These are phyloP conservation scores for Anguilla obscura DNA, from an alignment of 2,797 vertebrate genomes.

Conservation along the genomic window DNA sequence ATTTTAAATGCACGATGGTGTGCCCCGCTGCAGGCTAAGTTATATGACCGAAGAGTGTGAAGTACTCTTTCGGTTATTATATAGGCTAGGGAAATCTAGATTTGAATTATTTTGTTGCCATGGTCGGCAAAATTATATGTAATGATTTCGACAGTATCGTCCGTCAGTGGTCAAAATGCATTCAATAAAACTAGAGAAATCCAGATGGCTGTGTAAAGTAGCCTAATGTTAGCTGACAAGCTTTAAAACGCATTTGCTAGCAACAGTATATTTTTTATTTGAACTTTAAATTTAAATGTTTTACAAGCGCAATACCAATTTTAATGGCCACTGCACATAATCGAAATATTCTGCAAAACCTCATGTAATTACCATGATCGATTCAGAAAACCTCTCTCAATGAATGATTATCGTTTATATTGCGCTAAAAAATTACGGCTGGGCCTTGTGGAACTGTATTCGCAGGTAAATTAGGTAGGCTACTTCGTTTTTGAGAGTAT, in stretches of 20 bases:
- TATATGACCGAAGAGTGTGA: slow-evolving; percentile 9
- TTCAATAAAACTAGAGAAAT: background rate
- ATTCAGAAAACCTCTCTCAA: background rate
- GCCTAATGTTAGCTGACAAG: background rate
- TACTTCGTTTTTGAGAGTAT: background rate
- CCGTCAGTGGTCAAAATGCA: background rate
- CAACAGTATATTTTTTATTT: too few relatives aligned
- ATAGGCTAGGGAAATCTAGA: background rate
- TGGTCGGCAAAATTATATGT: background rate
- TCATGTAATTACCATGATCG: too few relatives aligned
- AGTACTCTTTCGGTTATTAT: background rate
- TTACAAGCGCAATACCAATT: too few relatives aligned
- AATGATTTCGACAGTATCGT: background rate
- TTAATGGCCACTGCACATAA: too few relatives aligned
- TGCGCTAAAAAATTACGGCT: background rate
- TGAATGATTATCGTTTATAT: background rate
- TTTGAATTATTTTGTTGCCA: background rate
- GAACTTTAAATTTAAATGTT: too few relatives aligned
- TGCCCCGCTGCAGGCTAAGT: slow-evolving; percentile 67
- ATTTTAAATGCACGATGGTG: slow-evolving; percentile 52
- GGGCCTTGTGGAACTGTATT: background rate
- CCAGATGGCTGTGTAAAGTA: background rate
- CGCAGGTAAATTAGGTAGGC: background rate
- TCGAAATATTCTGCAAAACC: too few relatives aligned
- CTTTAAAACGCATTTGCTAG: background rate